Evolutionary conservation across 2,888 invertebrate genomes (phyloP).

Genomic region (Drosophila kambysellisi): DNA sequence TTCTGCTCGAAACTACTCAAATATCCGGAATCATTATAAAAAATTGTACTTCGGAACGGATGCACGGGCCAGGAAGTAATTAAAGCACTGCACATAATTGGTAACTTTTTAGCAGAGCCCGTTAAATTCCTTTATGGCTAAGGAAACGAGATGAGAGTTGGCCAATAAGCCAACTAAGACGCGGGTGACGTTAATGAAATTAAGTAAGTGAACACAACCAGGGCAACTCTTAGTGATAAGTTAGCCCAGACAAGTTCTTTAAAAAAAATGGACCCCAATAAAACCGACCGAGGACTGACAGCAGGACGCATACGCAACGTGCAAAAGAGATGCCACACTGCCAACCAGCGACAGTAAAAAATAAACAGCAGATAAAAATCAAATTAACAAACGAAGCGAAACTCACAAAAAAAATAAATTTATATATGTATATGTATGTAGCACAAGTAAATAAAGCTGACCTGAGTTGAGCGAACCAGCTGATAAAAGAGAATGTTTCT

Average conservation of each 20-base stretch:
- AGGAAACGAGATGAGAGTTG: slow-evolving; percentile 20
- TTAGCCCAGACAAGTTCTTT: slow-evolving; percentile 17
- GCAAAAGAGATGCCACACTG: slow-evolving; percentile 52
- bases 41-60: slow-evolving; percentile 64
- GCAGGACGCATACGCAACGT: slow-evolving; percentile 52
- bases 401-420: slow-evolving; percentile 11
- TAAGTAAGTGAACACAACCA: slow-evolving; percentile 30
- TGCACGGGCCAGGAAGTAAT: slow-evolving; percentile 72
- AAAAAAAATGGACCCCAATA: slow-evolving; percentile 54
- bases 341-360: slow-evolving; percentile 47
- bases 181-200: slow-evolving; percentile 37
- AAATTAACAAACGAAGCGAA: slow-evolving; percentile 71
- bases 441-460: slow-evolving; percentile 72
- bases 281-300: slow-evolving; percentile 43
- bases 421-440: slow-evolving; percentile 28
- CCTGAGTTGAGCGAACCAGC: slow-evolving; percentile 46
- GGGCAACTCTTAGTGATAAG: slow-evolving; percentile 17
- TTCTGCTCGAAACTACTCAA: slow-evolving; percentile 75
- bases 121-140: slow-evolving; percentile 41
- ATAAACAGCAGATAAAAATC: slow-evolving; percentile 76
- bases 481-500: slow-evolving; percentile 57
- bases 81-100: slow-evolving; percentile 74
- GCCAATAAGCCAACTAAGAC: slow-evolving; percentile 21
- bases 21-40: slow-evolving; percentile 79
- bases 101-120: slow-evolving; percentile 54